Base-by-base conservation (phyloP, 2,797 vertebrate genomes). In the Neosalanx taihuensis region DNA sequence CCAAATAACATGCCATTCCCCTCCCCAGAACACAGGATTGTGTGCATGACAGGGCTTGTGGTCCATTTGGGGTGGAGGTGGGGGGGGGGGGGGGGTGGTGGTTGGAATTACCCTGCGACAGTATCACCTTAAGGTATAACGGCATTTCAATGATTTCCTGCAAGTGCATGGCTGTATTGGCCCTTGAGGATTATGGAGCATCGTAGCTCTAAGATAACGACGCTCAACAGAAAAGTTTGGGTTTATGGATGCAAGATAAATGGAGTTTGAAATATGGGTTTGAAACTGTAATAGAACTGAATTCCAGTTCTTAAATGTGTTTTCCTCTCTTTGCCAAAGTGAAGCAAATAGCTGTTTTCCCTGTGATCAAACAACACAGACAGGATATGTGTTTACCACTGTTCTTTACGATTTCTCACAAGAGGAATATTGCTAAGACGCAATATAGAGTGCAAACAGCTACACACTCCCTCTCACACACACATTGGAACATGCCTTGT, bases 1-100 rank as follows among this genome's bases (percentile, higher is more conserved):
- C 89, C 85, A 92, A 92, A 93, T 90, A 92, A 93, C 89, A 86
- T 84, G 83, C 88, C 87, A 88, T 70, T 81, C 86, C 74, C 71
- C 56, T 74, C 72, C 62, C 26, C 76, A 69, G 75, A 79, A 76
- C 77, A 76, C 69, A 71, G 80, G 76, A 71, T 20, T 53, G 63
- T 33, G 74, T 77, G 76, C 79, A 2, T 79, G 84, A 86, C 79
- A 65, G 63, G 81, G 76, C 80, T 74, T 84, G 75, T 76, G 80
- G 74, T 75, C 78, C 71, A 75, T 81, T 86, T 81, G 77, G 69
- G 69, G 46, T 29, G 15, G 68, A 37, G 76, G 78, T 67, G 13
- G 9, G 37, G 37, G 37, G 9, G 37, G 37, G 35, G 35, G 7
- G 7, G 35, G 7, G 35, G 6, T 6, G 6, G 6, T 6, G 35